Evolutionary conservation across 2,888 invertebrate species (phyloP).

Genomic region (Tipula helvola): DNA sequence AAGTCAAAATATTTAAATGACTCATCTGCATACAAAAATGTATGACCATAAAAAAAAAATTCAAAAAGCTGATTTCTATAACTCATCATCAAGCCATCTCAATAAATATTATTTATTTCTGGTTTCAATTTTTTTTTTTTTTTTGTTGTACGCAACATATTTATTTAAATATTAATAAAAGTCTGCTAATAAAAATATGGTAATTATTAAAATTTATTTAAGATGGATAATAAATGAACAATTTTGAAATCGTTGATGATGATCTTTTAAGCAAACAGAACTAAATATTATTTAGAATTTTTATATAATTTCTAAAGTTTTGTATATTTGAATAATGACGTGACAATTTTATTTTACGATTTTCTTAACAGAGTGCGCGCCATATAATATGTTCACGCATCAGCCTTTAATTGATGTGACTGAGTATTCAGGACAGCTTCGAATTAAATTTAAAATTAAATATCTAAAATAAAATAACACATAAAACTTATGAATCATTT

Average conservation of each 20-base stretch:
- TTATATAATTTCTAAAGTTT: not conserved
- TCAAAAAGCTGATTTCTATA: not conserved
- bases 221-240: not conserved
- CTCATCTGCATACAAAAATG: not conserved
- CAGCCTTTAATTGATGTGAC: not conserved
- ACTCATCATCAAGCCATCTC: not conserved
- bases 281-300: not conserved
- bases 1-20: not conserved
- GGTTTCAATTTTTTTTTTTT: not conserved
- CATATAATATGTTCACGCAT: not conserved
- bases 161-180: not conserved
- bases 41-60: not conserved
- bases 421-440: not conserved
- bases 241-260: not conserved
- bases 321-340: not conserved
- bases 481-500: not conserved
- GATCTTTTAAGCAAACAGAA: not conserved
- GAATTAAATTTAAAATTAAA: not conserved
- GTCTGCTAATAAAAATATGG: not conserved
- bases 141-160: not conserved
- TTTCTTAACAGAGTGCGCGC: not conserved
- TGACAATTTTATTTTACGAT: not conserved
- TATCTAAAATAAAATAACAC: not conserved
- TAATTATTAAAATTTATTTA: not conserved
- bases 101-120: not conserved